Percentiles rank a stretch among this genome's conserved stretches.
Conservation (phyloP, 2,888 invertebrate genomes). For the Cremastinae sp. region DNA sequence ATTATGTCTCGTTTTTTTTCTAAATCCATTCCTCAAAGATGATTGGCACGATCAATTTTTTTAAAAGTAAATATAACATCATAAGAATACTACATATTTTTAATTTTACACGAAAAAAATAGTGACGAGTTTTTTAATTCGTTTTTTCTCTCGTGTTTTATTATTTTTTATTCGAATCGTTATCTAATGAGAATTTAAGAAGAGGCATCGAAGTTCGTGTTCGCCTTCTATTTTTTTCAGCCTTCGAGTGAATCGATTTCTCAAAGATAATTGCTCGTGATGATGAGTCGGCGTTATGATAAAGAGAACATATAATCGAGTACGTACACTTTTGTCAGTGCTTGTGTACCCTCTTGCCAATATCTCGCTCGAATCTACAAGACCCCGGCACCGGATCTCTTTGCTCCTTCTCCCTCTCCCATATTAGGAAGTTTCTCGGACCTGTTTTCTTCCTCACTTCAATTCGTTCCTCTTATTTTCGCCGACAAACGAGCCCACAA, state of each 20-base stretch:
- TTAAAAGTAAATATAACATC: too few species aligned
- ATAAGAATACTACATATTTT: too few species aligned
- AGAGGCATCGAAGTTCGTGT: background rate
- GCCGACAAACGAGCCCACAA: slow-evolving; percentile 8
- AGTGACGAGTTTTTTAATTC: too few species aligned
- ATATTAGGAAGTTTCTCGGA: slow-evolving; percentile 48
- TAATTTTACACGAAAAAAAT: too few species aligned
- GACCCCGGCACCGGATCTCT: slow-evolving; percentile 20
- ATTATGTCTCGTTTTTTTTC: too few species aligned
- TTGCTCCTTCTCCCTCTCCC: slow-evolving; percentile 28
- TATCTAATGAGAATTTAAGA: slow-evolving; percentile 20
- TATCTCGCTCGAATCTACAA: slow-evolving; percentile 58
- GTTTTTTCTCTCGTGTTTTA: too few species aligned
- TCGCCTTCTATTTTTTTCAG: slow-evolving; percentile 17
- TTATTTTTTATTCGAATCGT: slow-evolving; percentile 23
- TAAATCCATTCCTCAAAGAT: too few species aligned
- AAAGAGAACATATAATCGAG: slow-evolving; percentile 42
- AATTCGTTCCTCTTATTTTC: slow-evolving; percentile 53
- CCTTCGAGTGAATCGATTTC: slow-evolving; percentile 52
- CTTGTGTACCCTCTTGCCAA: slow-evolving; percentile 20
- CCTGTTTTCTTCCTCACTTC: slow-evolving; percentile 23
- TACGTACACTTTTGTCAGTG: slow-evolving; percentile 23
- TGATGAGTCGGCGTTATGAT: slow-evolving; percentile 60
- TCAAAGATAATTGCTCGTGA: slow-evolving; percentile 55
- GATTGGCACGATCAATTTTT: too few species aligned